A percentile compares a stretch with the other conserved stretches of the same genome.
These are phyloP conservation scores for Lanistes nyassanus DNA, from an alignment of 1,140 invertebrate genomes.

Conservation along the genomic window DNA sequence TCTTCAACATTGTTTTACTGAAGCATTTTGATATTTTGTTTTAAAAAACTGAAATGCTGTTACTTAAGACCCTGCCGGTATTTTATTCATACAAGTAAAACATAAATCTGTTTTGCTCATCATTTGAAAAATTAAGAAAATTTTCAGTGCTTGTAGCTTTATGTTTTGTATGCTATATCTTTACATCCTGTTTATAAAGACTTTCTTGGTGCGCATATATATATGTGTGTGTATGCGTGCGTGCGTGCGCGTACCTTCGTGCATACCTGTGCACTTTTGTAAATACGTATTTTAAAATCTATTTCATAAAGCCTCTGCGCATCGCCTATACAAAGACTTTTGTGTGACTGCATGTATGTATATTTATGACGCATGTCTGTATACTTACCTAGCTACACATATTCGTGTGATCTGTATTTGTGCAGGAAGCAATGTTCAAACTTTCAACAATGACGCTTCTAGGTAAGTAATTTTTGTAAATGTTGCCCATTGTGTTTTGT, in stretches of 20 bases:
- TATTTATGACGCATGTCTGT: no score
- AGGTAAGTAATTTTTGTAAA: no score
- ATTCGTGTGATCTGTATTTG: no score
- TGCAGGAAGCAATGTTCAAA: no score
- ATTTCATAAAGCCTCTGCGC: no score
- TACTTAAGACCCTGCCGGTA: neutral
- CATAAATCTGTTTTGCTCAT: neutral
- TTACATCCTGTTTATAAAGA: neutral
- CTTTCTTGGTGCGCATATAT: neutral
- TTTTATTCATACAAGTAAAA: neutral
- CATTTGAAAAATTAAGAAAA: neutral
- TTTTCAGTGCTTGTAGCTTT: neutral
- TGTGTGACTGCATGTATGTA: no score
- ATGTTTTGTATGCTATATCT: neutral
- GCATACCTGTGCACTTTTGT: neutral
- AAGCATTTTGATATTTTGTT: slow-evolving; percentile 1
- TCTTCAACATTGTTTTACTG: neutral
- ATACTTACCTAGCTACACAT: no score
- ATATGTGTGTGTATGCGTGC: neutral
- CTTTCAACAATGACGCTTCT: no score
- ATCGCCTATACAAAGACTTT: no score
- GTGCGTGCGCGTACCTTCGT: neutral
- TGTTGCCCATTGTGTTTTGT: no score
- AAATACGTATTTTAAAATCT: neutral
- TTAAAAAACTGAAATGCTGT: neutral